Conservation (phyloP, 2,113 vertebrate genomes). For the Zosterops borbonicus region DNA sequence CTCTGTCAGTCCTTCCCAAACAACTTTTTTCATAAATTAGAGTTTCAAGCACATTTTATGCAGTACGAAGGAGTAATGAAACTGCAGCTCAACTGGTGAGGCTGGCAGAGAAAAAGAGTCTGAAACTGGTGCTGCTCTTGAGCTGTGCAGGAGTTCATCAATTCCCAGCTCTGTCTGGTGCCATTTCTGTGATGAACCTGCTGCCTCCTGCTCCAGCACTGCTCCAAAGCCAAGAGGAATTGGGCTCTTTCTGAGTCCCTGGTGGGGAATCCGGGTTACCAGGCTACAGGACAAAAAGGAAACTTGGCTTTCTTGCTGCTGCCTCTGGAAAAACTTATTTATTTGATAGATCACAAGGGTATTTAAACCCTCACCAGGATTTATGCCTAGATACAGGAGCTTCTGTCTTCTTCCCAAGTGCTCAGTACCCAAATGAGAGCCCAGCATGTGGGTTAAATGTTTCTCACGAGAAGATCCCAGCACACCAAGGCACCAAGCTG, state of each 20-base stretch:
- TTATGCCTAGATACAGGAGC: neutral
- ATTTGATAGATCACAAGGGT: neutral
- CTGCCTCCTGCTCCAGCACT: neutral
- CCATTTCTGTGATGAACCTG: neutral
- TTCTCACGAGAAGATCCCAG: neutral
- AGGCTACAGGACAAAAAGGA: neutral
- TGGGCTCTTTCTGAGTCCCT: neutral
- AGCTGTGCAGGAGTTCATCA: neutral
- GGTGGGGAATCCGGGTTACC: neutral
- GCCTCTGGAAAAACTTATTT: neutral
- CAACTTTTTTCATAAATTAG: neutral
- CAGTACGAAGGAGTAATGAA: neutral
- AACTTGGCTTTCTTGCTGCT: neutral
- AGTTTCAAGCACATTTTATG: neutral
- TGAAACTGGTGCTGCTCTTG: neutral
- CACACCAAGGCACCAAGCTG: neutral
- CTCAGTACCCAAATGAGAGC: neutral
- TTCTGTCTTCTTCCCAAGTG: neutral
- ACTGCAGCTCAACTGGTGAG: neutral
- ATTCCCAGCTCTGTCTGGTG: neutral
- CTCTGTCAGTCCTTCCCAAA: constrained; percentile 28
- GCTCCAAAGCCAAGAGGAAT: neutral
- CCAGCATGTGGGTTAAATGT: neutral
- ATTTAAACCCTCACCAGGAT: neutral
- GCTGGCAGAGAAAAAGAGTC: neutral